phyloP scores from a whole-genome alignment of 2,888 invertebrate species.

The Trichogramma dendrolimi region DNA sequence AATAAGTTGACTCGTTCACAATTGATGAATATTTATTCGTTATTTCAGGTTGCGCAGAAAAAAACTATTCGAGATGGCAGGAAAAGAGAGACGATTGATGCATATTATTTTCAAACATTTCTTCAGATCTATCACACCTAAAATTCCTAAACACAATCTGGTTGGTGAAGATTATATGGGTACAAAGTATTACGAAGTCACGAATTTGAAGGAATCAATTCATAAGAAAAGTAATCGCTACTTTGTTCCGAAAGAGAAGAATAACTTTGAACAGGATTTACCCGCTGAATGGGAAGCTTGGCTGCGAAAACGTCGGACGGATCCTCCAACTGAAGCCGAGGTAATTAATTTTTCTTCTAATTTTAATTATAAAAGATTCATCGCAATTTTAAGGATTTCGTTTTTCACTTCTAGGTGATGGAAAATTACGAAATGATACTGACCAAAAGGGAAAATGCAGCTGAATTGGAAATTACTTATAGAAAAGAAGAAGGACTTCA shows the following conservation, averaged over 20 bases:
- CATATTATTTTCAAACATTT: constrained; percentile 60
- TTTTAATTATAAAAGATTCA: not conserved
- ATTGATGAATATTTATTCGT: no score
- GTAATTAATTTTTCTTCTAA: constrained; percentile 43
- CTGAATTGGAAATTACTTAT: constrained; percentile 62
- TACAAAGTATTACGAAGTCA: constrained; percentile 73
- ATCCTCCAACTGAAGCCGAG: constrained; percentile 72
- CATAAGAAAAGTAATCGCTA: constrained; percentile 62
- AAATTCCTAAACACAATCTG: constrained; percentile 44
- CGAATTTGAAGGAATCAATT: constrained; percentile 37
- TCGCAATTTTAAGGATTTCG: no score
- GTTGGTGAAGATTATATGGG: constrained; percentile 76
- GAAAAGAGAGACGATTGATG: constrained; percentile 38
- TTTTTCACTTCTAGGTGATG: constrained; percentile 37
- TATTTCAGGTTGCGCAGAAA: not conserved
- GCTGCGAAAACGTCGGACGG: constrained; percentile 62
- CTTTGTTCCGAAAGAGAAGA: constrained; percentile 67
- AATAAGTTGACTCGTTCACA: no score
- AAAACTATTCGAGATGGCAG: constrained; percentile 37
- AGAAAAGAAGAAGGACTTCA: constrained; percentile 48
- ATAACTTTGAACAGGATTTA: constrained; percentile 67
- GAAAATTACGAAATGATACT: constrained; percentile 68
- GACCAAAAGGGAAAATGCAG: constrained; percentile 72
- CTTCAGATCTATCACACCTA: constrained; percentile 59
- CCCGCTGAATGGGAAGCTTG: constrained; percentile 88